Conservation (phyloP, 2,797 vertebrate species). For the Liparis tanakae region DNA sequence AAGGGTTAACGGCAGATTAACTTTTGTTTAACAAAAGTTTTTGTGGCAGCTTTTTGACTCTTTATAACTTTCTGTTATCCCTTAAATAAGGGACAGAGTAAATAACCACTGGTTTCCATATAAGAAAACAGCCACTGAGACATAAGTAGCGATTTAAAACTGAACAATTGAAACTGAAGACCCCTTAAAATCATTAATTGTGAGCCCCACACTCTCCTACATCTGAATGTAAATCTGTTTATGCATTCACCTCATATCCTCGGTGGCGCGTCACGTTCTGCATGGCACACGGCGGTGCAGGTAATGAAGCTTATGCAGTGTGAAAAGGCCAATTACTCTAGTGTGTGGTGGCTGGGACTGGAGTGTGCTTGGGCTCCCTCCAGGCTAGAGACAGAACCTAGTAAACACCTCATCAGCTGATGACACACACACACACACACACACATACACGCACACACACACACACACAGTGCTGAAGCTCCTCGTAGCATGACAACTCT, state of each 20-base stretch:
- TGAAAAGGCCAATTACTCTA: constrained; percentile 83
- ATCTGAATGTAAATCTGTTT: constrained; percentile 69
- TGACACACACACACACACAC: constrained; percentile 73
- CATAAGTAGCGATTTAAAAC: constrained; percentile 41
- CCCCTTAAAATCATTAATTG: constrained; percentile 48
- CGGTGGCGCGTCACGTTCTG: constrained; percentile 72
- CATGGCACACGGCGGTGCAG: constrained; percentile 82
- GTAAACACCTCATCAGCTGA: constrained; percentile 88
- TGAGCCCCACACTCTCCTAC: constrained; percentile 35
- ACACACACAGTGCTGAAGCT: constrained; percentile 40
- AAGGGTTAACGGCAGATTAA: neutral
- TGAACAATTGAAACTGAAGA: constrained; percentile 43
- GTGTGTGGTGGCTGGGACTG: constrained; percentile 76
- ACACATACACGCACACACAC: constrained; percentile 33
- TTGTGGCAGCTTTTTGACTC: neutral
- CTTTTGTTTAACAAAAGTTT: neutral
- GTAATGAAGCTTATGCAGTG: constrained; percentile 82
- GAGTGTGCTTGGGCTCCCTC: constrained; percentile 82
- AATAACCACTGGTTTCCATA: constrained; percentile 19
- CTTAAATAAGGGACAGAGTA: constrained; percentile 11
- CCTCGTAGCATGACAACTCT: constrained; percentile 45
- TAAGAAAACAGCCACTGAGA: constrained; percentile 46
- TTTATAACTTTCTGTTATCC: neutral
- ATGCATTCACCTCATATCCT: constrained; percentile 72
- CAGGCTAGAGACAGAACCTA: constrained; percentile 84